Evolutionary conservation across 37 sponge, comb jelly and placozoan genomes (phyloP).

Genomic region (Lycopodina hypogea): DNA sequence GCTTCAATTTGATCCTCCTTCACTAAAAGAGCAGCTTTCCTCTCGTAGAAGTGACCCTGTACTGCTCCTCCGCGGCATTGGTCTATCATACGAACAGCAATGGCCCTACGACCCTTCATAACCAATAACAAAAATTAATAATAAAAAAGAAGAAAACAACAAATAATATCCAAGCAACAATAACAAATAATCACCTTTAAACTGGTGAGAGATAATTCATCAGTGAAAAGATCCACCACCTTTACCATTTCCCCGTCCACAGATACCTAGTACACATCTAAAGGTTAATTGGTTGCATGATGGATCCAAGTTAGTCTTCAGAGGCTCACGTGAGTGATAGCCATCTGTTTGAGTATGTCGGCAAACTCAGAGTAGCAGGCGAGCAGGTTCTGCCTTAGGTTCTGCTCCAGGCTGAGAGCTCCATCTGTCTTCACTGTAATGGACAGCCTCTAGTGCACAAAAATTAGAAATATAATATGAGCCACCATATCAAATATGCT

Average conservation of each 20-base stretch:
- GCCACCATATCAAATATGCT: no score
- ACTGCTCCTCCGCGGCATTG: constrained; percentile 33
- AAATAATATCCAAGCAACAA: not conserved
- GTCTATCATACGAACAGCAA: constrained; percentile 75
- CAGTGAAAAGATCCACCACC: constrained; percentile 46
- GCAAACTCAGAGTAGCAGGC: constrained; percentile 69
- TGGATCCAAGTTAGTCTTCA: not conserved
- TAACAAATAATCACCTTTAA: constrained; percentile 57
- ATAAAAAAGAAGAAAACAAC: not conserved
- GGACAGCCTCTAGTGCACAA: constrained; percentile 2
- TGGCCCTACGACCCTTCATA: constrained; percentile 69
- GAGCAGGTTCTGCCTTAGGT: constrained; percentile 74
- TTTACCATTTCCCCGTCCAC: constrained; percentile 77
- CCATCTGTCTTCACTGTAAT: constrained; percentile 70
- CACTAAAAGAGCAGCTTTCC: constrained; percentile 58
- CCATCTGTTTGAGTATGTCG: constrained; percentile 61
- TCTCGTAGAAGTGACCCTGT: constrained; percentile 65
- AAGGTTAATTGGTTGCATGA: not conserved
- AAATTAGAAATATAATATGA: not conserved
- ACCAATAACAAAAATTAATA: not conserved
- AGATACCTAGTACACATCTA: constrained; percentile 39
- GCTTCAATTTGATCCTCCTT: constrained; percentile 80
- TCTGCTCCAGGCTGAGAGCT: constrained; percentile 73
- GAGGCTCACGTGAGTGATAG: constrained; percentile 59
- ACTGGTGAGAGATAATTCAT: constrained; percentile 62